These are phyloP conservation scores for Homalodisca vitripennis DNA, from an alignment of 1,140 invertebrate species.

Conservation along the genomic window DNA sequence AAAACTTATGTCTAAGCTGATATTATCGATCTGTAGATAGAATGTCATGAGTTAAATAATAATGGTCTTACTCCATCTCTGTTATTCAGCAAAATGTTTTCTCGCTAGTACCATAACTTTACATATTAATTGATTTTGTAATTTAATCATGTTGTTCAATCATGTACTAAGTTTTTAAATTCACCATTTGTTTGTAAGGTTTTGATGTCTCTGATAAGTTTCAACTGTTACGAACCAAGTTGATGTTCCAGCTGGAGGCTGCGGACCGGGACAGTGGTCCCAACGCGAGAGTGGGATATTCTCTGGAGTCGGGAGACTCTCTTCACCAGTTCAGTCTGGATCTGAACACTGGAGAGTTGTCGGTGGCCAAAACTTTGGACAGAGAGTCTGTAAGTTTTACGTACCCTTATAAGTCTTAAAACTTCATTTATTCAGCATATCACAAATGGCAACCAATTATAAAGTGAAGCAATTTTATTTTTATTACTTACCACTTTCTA, in stretches of 20 bases:
- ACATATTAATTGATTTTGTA: not conserved
- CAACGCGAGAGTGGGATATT: conserved; percentile 76
- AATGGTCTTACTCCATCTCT: too few relatives aligned
- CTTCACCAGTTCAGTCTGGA: conserved; percentile 78
- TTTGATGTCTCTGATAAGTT: not conserved
- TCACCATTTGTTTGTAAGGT: not conserved
- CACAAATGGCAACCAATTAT: not conserved
- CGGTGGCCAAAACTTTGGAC: conserved; percentile 72
- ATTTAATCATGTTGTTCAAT: not conserved
- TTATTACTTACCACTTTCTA: too few relatives aligned
- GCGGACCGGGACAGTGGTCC: conserved; percentile 78
- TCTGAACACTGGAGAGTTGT: conserved; percentile 72
- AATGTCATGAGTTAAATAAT: too few relatives aligned
- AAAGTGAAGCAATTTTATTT: too few relatives aligned
- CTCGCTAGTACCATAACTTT: not conserved
- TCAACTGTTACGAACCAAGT: not conserved
- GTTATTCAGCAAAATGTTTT: not conserved
- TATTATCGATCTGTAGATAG: too few relatives aligned
- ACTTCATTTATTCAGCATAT: not conserved
- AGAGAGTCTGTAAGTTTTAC: conserved; percentile 64
- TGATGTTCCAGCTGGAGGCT: conserved; percentile 56
- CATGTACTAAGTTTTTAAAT: not conserved
- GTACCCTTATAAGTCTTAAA: not conserved
- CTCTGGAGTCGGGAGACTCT: conserved; percentile 74
- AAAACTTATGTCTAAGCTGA: too few relatives aligned